These are phyloP conservation scores for Anodontia alba DNA, from an alignment of 2,888 invertebrate genomes.

Conservation along the genomic window DNA sequence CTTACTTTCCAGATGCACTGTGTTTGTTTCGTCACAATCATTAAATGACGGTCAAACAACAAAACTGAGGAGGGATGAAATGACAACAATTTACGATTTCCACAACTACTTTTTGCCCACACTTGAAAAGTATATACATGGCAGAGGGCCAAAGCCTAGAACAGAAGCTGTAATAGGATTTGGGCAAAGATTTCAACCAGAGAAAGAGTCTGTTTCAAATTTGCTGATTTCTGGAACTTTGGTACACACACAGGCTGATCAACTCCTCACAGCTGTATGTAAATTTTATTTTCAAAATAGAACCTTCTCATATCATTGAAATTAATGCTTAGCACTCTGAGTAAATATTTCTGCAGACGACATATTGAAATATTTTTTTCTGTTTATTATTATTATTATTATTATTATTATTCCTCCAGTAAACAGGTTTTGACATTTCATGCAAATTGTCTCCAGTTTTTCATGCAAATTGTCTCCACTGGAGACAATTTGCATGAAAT, in stretches of 20 bases:
- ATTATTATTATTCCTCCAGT: too few species aligned
- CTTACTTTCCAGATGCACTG: slow-evolving; percentile 63
- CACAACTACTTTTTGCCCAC: slow-evolving; percentile 60
- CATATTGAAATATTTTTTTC: too few species aligned
- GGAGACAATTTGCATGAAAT: too few species aligned
- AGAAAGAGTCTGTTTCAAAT: slow-evolving; percentile 50
- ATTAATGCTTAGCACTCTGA: too few species aligned
- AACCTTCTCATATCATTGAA: too few species aligned
- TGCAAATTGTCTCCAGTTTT: too few species aligned
- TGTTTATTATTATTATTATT: neutral
- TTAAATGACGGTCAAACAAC: slow-evolving; percentile 45
- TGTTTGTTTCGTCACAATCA: slow-evolving; percentile 65
- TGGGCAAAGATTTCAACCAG: slow-evolving; percentile 69
- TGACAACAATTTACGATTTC: slow-evolving; percentile 67
- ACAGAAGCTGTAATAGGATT: slow-evolving; percentile 68
- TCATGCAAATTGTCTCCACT: too few species aligned
- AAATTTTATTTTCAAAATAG: too few species aligned
- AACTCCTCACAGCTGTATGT: slow-evolving; percentile 62
- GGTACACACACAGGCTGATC: slow-evolving; percentile 55
- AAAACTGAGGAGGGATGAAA: slow-evolving; percentile 61
- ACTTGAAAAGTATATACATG: slow-evolving; percentile 51
- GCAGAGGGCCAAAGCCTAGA: slow-evolving; percentile 57
- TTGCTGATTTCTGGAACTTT: slow-evolving; percentile 69
- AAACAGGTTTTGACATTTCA: too few species aligned
- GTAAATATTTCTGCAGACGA: too few species aligned